Evolutionary conservation across 2,797 vertebrate genomes (phyloP), one percentile per base, ranked within the genome.

Genomic region (Apodemus agrarius): DNA sequence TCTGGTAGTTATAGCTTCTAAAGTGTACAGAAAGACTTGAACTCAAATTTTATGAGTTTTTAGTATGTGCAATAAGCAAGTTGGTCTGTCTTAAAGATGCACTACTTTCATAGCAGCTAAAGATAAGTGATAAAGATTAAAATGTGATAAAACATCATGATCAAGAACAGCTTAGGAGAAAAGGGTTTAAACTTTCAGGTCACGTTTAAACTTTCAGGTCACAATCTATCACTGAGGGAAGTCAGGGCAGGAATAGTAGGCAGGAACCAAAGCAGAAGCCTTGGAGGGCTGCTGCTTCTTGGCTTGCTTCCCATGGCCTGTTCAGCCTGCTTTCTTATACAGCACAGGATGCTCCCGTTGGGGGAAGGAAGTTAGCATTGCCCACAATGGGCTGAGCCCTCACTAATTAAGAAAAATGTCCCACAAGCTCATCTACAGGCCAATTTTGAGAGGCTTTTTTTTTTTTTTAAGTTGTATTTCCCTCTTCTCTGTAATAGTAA

Each of bases 1-100:
- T 34, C 79, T 43, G 78, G 13, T 81, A 40, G 14, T 78, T 49
- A 46, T 85, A 83, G n/a, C 69, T 87, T 92, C 31, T 89, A 87
- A 96, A 69, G 57, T 14, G 43, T 85, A 37, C 88, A 69, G n/a
- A n/a, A 83, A 87, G 29, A 95, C 90, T 96, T 81, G 84, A 95
- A 94, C 22, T 84, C 22, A 19, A 3, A 46, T 95, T 79, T 92
- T 83, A 74, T 69, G 63, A 90, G 90, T 89, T 95, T 24, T 75
- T 74, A 93, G 43, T 92, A 7, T 67, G 65, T 86, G 11, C 21
- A 72, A 75, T 8, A 96, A 67, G 67, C 43, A 93, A 85, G 52
- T n/a, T 94, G 54, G 84, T 94, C 16, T 84, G 3, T 92, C 46
- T 93, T 92, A 94, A 92, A 95, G 74, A 79, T 37, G 31, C 69